Evolutionary conservation across 2,888 invertebrate genomes (phyloP).

Genomic region (Notocelia uddmanniana): DNA sequence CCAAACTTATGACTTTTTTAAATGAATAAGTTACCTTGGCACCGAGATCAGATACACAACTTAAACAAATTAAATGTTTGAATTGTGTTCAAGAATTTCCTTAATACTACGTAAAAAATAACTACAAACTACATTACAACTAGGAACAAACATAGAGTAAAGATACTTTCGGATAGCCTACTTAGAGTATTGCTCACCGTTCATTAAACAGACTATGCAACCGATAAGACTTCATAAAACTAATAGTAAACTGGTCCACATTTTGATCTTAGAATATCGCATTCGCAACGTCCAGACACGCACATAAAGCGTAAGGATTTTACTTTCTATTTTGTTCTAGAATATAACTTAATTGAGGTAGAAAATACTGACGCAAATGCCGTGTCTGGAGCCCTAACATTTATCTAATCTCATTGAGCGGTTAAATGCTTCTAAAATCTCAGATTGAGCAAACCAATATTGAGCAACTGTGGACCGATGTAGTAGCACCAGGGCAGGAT

Average conservation of each 20-base stretch:
- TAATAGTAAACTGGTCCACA: conserved; percentile 16
- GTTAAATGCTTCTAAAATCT: conserved; percentile 26
- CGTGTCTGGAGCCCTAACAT: not conserved
- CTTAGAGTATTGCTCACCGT: conserved; percentile 16
- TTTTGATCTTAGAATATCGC: conserved; percentile 25
- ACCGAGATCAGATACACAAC: conserved; percentile 41
- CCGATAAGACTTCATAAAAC: conserved; percentile 5
- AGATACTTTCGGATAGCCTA: conserved; percentile 4
- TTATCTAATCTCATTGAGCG: conserved; percentile 29
- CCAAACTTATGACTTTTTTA: conserved; percentile 25
- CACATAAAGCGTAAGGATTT: conserved; percentile 5
- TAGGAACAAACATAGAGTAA: conserved; percentile 17
- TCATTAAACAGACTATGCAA: conserved; percentile 8
- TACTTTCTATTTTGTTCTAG: conserved; percentile 1
- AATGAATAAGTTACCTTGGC: conserved; percentile 28
- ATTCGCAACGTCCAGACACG: not conserved
- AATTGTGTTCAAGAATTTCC: conserved; percentile 18
- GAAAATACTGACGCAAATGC: conserved; percentile 11
- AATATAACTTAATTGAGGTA: conserved; percentile 27
- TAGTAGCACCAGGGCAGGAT: conserved; percentile 11
- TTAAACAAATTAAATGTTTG: conserved; percentile 23
- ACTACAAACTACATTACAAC: conserved; percentile 23
- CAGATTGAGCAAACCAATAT: conserved; percentile 24
- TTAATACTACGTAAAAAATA: conserved; percentile 33
- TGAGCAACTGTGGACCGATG: conserved; percentile 17